Base-by-base conservation (phyloP, 1,140 invertebrate genomes). In the Neodiprion lecontei region DNA sequence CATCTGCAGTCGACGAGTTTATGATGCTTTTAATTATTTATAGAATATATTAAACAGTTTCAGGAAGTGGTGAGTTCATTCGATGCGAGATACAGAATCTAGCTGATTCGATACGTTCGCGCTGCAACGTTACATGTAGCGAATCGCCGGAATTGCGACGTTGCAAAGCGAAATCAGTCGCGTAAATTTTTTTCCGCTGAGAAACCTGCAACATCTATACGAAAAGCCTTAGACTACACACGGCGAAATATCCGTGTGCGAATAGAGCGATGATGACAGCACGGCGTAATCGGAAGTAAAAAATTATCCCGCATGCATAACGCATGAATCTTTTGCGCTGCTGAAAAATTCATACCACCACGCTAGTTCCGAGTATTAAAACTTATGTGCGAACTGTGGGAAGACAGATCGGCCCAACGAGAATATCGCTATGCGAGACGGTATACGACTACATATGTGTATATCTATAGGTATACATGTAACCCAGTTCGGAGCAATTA, bases 271-370 rank as follows among this genome's bases (percentile, higher is more conserved):
- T 74, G 82, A 83, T 83, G 84, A 83, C 82, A 80, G 28, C 1
- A 5, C 79, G 77, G 81, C 80, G 79, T 81, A 81, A 85, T 83
- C 80, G 81, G 81, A 82, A 85, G 82, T 83, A 81, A 82, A 79
- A 80, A 85, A 85, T 85, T 83, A 85, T 79, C 78, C 74, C 14
- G 21, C 75, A 79, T 83, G 80, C 79, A 82, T 85, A 79, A 85
- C 84, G 77, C 75, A 85, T 78, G 74, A 78, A 69, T 74, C 68
- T 61, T 61, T 48, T 17, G 72, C 28, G 28, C 80, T 79, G 74
- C 75, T 81, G 78, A 77, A 83, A 80, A 78, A 79, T 82, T 82
- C 79, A 77, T 81, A 77, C 69, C 74, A 76, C 72, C 49, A 73
- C 70, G 71, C 69, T 61, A 67, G 70, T 21, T 17, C 50, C 7